Conservation (phyloP, 2,113 vertebrate genomes). For the Poicephalus gulielmi region DNA sequence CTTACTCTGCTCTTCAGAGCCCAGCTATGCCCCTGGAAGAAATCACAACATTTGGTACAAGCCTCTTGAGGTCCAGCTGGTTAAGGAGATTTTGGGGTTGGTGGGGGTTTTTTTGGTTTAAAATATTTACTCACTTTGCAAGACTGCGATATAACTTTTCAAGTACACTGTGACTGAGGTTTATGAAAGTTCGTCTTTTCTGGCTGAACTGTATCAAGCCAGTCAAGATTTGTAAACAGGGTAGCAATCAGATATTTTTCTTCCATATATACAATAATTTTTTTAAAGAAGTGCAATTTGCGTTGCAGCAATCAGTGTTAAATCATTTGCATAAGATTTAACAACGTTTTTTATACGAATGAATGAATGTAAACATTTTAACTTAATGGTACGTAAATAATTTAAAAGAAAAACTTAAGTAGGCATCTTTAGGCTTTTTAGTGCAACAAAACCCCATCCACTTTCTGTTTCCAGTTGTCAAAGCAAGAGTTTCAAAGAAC, state of each 20-base stretch:
- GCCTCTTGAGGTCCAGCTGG: slow-evolving; percentile 32
- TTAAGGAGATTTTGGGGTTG: slow-evolving; percentile 32
- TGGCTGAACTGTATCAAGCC: slow-evolving; percentile 64
- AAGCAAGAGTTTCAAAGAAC: slow-evolving; percentile 82
- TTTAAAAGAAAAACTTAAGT: slow-evolving; percentile 84
- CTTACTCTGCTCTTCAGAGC: slow-evolving; percentile 45
- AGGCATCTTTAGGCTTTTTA: slow-evolving; percentile 75
- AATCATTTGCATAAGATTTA: slow-evolving; percentile 89
- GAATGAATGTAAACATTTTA: slow-evolving; percentile 86
- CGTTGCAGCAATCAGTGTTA: slow-evolving; percentile 88
- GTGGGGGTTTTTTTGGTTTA: slow-evolving; percentile 1
- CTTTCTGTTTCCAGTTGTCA: slow-evolving; percentile 69
- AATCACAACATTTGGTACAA: slow-evolving; percentile 61
- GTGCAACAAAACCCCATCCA: slow-evolving; percentile 63
- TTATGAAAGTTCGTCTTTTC: slow-evolving; percentile 79
- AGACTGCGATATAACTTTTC: slow-evolving; percentile 57
- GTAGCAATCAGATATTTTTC: slow-evolving; percentile 88
- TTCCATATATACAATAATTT: slow-evolving; percentile 83
- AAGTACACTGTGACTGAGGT: slow-evolving; percentile 75
- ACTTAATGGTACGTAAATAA: slow-evolving; percentile 91
- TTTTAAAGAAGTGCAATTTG: slow-evolving; percentile 86
- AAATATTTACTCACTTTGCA: slow-evolving; percentile 58
- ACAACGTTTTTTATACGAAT: slow-evolving; percentile 80
- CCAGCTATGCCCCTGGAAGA: slow-evolving; percentile 41
- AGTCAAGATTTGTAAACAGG: slow-evolving; percentile 87